Evolutionary conservation across 2,888 invertebrate genomes (phyloP).

Genomic region (Bombyx huttoni): DNA sequence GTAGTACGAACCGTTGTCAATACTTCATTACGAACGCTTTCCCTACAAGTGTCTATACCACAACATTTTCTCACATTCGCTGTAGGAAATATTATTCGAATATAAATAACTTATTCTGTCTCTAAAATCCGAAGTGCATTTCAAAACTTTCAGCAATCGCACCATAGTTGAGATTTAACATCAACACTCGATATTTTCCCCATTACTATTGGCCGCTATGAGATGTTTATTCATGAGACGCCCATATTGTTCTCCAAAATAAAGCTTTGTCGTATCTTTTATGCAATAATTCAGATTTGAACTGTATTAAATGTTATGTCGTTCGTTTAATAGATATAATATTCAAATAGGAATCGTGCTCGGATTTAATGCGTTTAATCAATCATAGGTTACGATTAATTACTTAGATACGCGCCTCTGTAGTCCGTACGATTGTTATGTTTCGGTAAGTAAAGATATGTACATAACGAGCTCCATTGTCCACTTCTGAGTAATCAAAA

Average conservation of each 20-base stretch:
- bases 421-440: constrained; percentile 40
- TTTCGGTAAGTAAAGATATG: constrained; percentile 47
- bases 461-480: constrained; percentile 62
- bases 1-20: constrained; percentile 48
- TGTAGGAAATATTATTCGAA: neutral
- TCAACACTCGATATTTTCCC: constrained; percentile 49
- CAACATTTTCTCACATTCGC: neutral
- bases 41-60: neutral
- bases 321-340: constrained; percentile 61
- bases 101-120: constrained; percentile 2
- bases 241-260: constrained; percentile 60
- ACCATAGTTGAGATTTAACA: constrained; percentile 49
- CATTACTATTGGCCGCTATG: constrained; percentile 37
- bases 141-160: constrained; percentile 40
- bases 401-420: constrained; percentile 59
- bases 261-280: constrained; percentile 45
- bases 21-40: constrained; percentile 20
- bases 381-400: constrained; percentile 70
- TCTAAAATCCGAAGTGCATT: constrained; percentile 16
- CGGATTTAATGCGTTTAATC: constrained; percentile 67
- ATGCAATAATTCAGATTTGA: constrained; percentile 64
- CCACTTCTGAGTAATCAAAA: constrained; percentile 55
- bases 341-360: constrained; percentile 68
- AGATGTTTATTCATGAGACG: constrained; percentile 50
- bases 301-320: constrained; percentile 66